Base-by-base conservation (phyloP, 1,140 invertebrate species). In the Papilio aristodemus region DNA sequence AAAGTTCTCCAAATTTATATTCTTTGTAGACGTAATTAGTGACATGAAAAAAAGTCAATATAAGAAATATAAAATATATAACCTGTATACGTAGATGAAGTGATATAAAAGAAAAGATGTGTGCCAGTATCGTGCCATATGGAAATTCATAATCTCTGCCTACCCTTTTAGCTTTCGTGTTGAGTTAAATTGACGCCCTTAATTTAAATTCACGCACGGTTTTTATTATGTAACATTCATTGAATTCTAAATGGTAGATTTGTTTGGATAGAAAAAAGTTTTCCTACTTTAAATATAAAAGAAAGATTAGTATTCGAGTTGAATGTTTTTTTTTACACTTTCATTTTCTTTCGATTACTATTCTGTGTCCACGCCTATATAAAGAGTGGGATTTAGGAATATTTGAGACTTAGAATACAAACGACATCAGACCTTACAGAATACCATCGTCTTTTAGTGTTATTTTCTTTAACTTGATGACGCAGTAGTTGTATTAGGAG, bases 171-270 rank as follows among this genome's bases (percentile, higher is more conserved):
- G n/a, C n/a, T n/a, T n/a, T n/a, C n/a, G n/a, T n/a, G n/a, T n/a
- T n/a, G n/a, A n/a, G n/a, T 14, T 41, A 46, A 6, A 46, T 46
- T 17, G 3, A 3, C 10, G 43, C 43, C 14, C 7, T 46, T 46
- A 19, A 46, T 46, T 17, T 19, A 46, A 46, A 46, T 46, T 19
- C 17, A 46, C 17, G 17, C 11, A 46, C 14, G 43, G n/a, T 17
- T 14, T 46, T 46, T 10, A 46, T 14, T 46, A 10, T 7, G 19
- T 46, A 19, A 22, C 17, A 46, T 46, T 8, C 43, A 46, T 19
- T 46, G 43, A 46, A 46, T 46, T 46, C 43, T 19, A 19, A 46
- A 41, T n/a, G 19, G 43, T 46, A 17, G 43, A 46, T 46, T 46
- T 46, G 43, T 11, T 10, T 19, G 43, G 43, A 46, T 43, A 46